A percentile compares a stretch with the other conserved stretches of the same genome.
Conservation (phyloP, 1,140 invertebrate species). For the Phortica variegata region DNA sequence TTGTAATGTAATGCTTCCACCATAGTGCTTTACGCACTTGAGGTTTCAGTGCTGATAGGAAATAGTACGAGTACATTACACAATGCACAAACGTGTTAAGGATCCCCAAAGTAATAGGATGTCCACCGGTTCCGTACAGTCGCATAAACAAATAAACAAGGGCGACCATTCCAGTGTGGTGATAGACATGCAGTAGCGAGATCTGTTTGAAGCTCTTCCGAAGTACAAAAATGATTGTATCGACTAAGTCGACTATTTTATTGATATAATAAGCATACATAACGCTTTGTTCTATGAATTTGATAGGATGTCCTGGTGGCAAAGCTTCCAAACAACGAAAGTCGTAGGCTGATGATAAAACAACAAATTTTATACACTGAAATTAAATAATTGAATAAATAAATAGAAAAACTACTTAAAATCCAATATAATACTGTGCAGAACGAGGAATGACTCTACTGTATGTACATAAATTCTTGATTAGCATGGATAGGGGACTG, state of each 20-base stretch:
- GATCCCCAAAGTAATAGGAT: conserved; percentile 67
- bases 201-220: conserved; percentile 83
- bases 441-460: background rate
- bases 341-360: conserved; percentile 2
- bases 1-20: conserved; percentile 85
- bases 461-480: too few species aligned
- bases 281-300: conserved; percentile 24
- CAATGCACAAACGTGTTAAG: conserved; percentile 79
- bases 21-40: conserved; percentile 69
- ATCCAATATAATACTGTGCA: background rate
- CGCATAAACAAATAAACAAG: conserved; percentile 17
- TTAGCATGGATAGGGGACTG: background rate
- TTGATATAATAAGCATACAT: conserved; percentile 32
- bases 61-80: conserved; percentile 79
- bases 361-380: conserved; percentile 16
- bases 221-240: conserved; percentile 82
- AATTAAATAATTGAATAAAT: conserved; percentile 31
- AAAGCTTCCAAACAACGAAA: conserved; percentile 30
- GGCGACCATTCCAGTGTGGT: conserved; percentile 64
- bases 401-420: background rate
- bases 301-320: conserved; percentile 23
- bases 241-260: conserved; percentile 63
- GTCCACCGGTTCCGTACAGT: conserved; percentile 62
- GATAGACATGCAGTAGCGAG: conserved; percentile 83
- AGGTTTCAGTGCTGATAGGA: conserved; percentile 66